Base-by-base conservation (phyloP, 53 echinoderm and acorn worm species). In the Crossaster papposus region DNA sequence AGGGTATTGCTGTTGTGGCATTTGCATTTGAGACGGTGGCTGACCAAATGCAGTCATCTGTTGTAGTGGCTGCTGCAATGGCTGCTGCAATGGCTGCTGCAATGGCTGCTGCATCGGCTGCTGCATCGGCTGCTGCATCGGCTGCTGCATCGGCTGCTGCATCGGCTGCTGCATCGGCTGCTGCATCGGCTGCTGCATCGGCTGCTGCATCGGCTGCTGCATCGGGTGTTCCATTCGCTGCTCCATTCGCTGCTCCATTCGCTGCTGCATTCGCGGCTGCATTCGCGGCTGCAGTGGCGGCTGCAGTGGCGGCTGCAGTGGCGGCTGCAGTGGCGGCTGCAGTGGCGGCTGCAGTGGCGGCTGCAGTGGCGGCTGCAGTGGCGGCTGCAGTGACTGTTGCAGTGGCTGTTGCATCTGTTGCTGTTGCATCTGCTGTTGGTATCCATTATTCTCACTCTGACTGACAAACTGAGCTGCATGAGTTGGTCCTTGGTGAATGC, bases 401-500 rank as follows among this genome's bases (percentile, higher is more conserved):
- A n/a, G n/a, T n/a, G n/a, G n/a, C n/a, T 31, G 87, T 23, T 62
- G 78, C 33, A 23, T 37, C 37, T 44, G 86, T 18, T 62, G 78
- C 1, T 63, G 70, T n/a, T n/a, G n/a, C n/a, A 65, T 64, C 79
- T 79, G 89, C 70, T 50, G 78, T 79, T 65, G 82, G 28, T 78
- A 85, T 50, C 64, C 85, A 83, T 23, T 15, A 64, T 28, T 81
- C 26, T 65, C 64, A 50, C 68, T 85, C 77, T 75, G 76, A 77
- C 62, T 75, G 24, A 34, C 53, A 62, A 58, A 35, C 55, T 29
- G 62, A 36, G 87, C 54, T 55, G 54, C 33, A 15, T 77, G 63
- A 14, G 77, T 38, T 55, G 76, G 35, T 26, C 36, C 55, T 36
- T 87, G 76, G 76, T 58, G 34, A 35, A 87, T 17, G 13, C 77